Conservation (phyloP, 2,797 vertebrate genomes). For the Lepilemur septentrionalis region DNA sequence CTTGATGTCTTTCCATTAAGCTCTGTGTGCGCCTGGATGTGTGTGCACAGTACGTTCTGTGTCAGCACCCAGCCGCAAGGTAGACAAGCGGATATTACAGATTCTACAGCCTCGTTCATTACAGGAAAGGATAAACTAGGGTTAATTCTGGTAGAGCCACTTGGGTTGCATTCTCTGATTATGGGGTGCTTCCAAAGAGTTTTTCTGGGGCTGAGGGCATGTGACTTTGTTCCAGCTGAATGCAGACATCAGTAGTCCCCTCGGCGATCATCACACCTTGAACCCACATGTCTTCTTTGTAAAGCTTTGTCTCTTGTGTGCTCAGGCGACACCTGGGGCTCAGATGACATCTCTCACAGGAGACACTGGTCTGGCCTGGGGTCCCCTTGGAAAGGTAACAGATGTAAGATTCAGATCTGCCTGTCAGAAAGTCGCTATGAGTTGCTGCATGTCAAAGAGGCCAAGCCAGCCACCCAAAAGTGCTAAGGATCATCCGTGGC, state of each 20-base stretch:
- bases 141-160: background rate
- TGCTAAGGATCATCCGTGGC: background rate
- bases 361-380: background rate
- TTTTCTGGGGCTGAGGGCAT: background rate
- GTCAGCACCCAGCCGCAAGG: background rate
- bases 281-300: background rate
- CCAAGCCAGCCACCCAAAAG: background rate
- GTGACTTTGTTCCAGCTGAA: background rate
- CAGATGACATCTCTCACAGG: background rate
- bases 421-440: background rate
- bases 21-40: background rate
- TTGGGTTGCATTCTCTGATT: background rate
- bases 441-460: background rate
- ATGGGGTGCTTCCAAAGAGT: background rate
- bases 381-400: background rate
- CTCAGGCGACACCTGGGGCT: background rate
- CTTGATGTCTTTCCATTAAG: background rate
- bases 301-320: background rate
- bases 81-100: accelerated
- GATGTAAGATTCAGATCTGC: background rate
- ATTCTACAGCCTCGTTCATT: too few species aligned
- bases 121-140: background rate
- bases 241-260: background rate
- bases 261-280: background rate
- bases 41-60: background rate